Conservation (phyloP, 1,140 invertebrate genomes). For the Cylas formicarius region DNA sequence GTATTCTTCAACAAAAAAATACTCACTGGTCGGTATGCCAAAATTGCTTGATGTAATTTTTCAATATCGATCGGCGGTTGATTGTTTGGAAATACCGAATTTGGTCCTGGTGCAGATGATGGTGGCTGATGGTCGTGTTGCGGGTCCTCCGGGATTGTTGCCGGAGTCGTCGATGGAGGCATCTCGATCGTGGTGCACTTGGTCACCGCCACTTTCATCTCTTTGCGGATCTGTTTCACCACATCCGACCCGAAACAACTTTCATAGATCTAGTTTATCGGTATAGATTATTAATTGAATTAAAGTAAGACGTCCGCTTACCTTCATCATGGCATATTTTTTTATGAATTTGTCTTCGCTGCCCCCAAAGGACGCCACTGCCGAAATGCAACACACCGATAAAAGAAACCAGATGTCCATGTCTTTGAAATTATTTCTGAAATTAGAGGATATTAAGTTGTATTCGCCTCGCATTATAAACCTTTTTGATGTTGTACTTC, state of each 20-base stretch:
- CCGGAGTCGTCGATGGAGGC: constrained; percentile 37
- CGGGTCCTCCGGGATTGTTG: constrained; percentile 41
- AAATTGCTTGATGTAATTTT: constrained; percentile 47
- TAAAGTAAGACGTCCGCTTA: no score
- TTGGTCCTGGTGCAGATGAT: constrained; percentile 30
- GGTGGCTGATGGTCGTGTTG: constrained; percentile 25
- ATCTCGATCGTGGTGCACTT: constrained; percentile 49
- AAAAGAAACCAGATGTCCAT: no score
- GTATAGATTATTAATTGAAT: no score
- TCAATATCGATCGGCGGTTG: constrained; percentile 40
- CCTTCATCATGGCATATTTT: constrained; percentile 63
- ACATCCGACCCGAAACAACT: constrained; percentile 58
- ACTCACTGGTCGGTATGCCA: constrained; percentile 41
- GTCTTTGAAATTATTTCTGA: no score
- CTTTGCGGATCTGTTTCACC: constrained; percentile 56
- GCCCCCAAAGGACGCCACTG: constrained; percentile 42
- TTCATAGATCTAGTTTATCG: constrained; percentile 63
- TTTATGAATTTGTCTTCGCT: constrained; percentile 58
- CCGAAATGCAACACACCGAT: neutral
- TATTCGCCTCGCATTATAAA: no score
- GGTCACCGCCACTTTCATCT: constrained; percentile 55
- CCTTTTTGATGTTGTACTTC: no score
- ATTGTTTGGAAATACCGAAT: constrained; percentile 26
- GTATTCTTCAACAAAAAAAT: constrained; percentile 4
- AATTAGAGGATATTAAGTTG: no score